These are phyloP conservation scores for Mamestra brassicae DNA, from an alignment of 2,888 invertebrate species.

Conservation along the genomic window DNA sequence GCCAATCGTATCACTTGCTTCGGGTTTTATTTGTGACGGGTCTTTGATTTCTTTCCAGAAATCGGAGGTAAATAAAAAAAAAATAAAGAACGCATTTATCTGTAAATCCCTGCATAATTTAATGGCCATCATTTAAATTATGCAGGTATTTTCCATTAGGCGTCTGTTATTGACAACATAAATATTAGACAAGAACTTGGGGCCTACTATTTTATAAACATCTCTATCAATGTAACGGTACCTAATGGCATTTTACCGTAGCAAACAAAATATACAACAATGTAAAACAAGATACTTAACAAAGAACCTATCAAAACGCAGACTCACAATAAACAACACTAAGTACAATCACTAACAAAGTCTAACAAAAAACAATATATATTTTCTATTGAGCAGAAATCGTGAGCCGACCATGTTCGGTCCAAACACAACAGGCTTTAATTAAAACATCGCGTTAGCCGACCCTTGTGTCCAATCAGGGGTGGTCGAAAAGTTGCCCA, in stretches of 20 bases:
- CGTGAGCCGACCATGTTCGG: slow-evolving; percentile 56
- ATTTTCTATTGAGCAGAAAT: slow-evolving; percentile 55
- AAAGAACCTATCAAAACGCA: neutral
- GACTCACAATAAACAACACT: slow-evolving; percentile 13
- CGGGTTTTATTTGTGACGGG: too few relatives aligned
- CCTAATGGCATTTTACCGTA: neutral
- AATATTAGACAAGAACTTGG: too few relatives aligned
- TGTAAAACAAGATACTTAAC: neutral
- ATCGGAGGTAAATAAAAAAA: too few relatives aligned
- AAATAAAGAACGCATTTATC: too few relatives aligned
- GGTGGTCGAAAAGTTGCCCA: slow-evolving; percentile 76
- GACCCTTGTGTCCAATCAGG: slow-evolving; percentile 69
- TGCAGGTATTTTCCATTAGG: too few relatives aligned
- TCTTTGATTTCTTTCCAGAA: too few relatives aligned
- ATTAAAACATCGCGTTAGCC: slow-evolving; percentile 68
- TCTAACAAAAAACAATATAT: slow-evolving; percentile 34
- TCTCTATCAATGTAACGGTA: neutral
- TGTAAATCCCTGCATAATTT: too few relatives aligned
- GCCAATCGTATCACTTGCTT: too few relatives aligned
- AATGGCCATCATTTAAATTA: too few relatives aligned
- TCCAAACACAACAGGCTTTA: slow-evolving; percentile 64
- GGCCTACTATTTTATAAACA: neutral
- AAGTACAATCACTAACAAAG: slow-evolving; percentile 38
- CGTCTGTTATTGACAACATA: too few relatives aligned
- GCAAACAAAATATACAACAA: neutral